phyloP scores from a whole-genome alignment of 2,888 invertebrate genomes.

The Micropterix aruncella region DNA sequence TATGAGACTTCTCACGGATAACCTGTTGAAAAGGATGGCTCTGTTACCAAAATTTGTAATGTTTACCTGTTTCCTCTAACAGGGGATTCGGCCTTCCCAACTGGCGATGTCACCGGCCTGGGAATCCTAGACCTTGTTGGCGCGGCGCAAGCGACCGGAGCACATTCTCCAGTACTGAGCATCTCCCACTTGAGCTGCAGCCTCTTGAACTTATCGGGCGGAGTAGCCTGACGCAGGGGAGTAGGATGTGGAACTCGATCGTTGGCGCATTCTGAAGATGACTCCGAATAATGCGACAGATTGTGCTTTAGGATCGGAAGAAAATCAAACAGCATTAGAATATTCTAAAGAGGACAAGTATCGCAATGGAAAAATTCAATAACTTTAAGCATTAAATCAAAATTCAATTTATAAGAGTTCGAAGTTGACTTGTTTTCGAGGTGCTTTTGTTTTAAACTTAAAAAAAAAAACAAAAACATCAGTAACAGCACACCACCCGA shows the following conservation, averaged over 20 bases:
- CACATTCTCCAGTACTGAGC: slow-evolving; percentile 42
- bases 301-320: no score
- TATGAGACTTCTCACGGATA: no score
- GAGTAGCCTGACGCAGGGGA: slow-evolving; percentile 43
- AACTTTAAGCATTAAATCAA: no score
- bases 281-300: slow-evolving; percentile 13
- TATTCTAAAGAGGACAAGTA: no score
- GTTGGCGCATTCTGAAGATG: slow-evolving; percentile 11
- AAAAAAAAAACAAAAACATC: no score
- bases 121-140: slow-evolving; percentile 58
- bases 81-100: slow-evolving; percentile 38
- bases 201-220: slow-evolving; percentile 56
- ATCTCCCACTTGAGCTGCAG: slow-evolving; percentile 73
- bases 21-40: no score
- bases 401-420: no score
- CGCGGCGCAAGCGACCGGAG: slow-evolving; percentile 18
- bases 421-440: no score
- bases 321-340: no score
- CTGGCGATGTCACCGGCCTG: slow-evolving; percentile 58
- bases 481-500: no score
- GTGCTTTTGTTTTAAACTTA: no score
- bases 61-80: slow-evolving; percentile 2
- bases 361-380: no score
- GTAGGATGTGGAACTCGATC: slow-evolving; percentile 14
- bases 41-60: not conserved